Evolutionary conservation across 2,113 vertebrate genomes (phyloP).

Genomic region (Casuarius casuarius): DNA sequence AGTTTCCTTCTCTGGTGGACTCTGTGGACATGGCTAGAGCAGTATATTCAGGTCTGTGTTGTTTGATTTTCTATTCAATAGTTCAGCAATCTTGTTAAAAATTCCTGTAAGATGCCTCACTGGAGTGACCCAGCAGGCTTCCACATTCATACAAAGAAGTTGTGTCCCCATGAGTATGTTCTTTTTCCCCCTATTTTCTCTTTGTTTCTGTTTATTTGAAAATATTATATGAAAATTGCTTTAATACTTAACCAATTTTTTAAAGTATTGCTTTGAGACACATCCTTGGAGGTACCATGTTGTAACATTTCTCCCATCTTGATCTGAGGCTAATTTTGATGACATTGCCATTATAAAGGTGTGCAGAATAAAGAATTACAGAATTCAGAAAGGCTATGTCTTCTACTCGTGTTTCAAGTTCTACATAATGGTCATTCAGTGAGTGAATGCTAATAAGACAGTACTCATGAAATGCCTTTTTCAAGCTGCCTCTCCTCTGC

Average conservation of each 20-base stretch:
- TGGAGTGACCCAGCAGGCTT: not conserved
- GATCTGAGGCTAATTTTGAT: not conserved
- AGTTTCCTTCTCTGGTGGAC: slow-evolving; percentile 9
- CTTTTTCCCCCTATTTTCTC: not conserved
- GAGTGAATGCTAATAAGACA: not conserved
- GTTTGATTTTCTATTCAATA: not conserved
- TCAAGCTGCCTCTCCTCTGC: not conserved
- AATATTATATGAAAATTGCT: not conserved
- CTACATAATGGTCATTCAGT: not conserved
- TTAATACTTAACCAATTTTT: not conserved
- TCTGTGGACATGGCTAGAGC: not conserved
- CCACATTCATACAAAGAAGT: not conserved
- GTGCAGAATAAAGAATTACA: not conserved
- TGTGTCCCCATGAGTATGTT: not conserved
- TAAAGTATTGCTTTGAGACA: not conserved
- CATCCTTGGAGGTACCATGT: not conserved
- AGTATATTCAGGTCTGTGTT: not conserved
- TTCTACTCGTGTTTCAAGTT: not conserved
- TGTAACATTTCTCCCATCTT: not conserved
- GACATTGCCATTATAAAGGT: not conserved
- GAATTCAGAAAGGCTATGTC: not conserved
- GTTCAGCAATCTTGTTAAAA: slow-evolving; percentile 23
- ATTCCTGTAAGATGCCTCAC: not conserved
- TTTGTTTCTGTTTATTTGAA: not conserved
- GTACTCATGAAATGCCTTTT: not conserved